These are phyloP conservation scores for Notolepis coatsorum DNA, from an alignment of 2,797 vertebrate species.

Conservation along the genomic window DNA sequence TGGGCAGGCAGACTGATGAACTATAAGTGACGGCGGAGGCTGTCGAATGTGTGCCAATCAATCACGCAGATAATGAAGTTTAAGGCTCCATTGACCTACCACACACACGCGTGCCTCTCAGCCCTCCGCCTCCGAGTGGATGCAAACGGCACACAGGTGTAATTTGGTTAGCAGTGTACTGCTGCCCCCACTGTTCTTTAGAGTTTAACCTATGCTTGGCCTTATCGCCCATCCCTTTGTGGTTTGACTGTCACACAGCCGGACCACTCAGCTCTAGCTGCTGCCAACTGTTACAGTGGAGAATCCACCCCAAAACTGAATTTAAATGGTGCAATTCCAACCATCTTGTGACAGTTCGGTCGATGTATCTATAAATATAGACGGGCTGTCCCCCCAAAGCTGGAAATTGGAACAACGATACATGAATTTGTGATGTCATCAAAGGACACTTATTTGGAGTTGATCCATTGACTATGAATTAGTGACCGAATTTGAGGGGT, in stretches of 20 bases:
- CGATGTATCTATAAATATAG: too few species aligned
- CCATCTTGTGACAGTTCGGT: too few species aligned
- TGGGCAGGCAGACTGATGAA: conserved; percentile 50
- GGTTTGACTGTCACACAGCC: neutral
- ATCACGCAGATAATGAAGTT: conserved; percentile 47
- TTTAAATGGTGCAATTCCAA: too few species aligned
- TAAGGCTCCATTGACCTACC: conserved; percentile 2
- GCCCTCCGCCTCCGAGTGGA: neutral
- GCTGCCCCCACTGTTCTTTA: neutral
- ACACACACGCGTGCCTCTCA: conserved; percentile 1
- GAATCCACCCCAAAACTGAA: too few species aligned
- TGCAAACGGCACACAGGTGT: conserved; percentile 4
- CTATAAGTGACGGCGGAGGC: conserved; percentile 45
- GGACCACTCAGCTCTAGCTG: neutral
- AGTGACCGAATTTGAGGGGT: too few species aligned
- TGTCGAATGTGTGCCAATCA: conserved; percentile 50
- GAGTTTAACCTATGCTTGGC: neutral
- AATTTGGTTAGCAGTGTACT: conserved; percentile 18
- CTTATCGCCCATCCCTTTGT: neutral
- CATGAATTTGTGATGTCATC: too few species aligned
- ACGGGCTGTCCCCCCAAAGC: too few species aligned
- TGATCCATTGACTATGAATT: too few species aligned
- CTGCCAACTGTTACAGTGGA: neutral
- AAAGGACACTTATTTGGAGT: too few species aligned
- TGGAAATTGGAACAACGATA: too few species aligned